A percentile compares a stretch with the other conserved stretches of the same genome.
Evolutionary conservation across 2,113 vertebrate genomes (phyloP).

Genomic region (Hemiscyllium ocellatum): DNA sequence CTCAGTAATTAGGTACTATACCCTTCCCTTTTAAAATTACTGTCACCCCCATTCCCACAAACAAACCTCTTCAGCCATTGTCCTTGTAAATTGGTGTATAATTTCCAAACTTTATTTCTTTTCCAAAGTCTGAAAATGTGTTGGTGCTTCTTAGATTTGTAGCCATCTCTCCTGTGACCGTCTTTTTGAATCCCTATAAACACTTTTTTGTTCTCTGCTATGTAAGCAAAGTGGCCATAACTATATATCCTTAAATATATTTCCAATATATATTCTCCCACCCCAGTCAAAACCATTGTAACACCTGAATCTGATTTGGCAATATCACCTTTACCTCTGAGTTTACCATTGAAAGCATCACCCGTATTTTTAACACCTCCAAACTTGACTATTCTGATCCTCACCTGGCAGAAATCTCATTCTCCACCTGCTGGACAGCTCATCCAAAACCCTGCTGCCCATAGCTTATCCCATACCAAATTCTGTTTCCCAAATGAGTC

Average conservation of each 20-base stretch:
- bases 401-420: background rate
- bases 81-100: background rate
- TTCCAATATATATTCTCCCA: background rate
- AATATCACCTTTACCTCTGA: background rate
- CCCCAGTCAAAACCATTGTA: background rate
- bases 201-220: background rate
- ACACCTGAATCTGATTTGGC: background rate
- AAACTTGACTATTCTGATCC: background rate
- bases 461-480: background rate
- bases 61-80: background rate
- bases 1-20: background rate
- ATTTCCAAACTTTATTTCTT: background rate
- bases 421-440: background rate
- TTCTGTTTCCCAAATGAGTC: background rate
- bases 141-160: background rate
- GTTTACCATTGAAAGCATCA: background rate
- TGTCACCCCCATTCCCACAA: background rate
- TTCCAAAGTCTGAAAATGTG: background rate
- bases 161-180: background rate
- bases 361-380: background rate
- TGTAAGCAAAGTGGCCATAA: background rate
- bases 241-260: background rate
- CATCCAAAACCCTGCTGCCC: background rate
- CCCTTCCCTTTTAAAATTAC: background rate
- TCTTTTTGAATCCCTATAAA: background rate